Evolutionary conservation across 2,113 vertebrate genomes (phyloP).

Genomic region (Chloropsis cyanopogon): DNA sequence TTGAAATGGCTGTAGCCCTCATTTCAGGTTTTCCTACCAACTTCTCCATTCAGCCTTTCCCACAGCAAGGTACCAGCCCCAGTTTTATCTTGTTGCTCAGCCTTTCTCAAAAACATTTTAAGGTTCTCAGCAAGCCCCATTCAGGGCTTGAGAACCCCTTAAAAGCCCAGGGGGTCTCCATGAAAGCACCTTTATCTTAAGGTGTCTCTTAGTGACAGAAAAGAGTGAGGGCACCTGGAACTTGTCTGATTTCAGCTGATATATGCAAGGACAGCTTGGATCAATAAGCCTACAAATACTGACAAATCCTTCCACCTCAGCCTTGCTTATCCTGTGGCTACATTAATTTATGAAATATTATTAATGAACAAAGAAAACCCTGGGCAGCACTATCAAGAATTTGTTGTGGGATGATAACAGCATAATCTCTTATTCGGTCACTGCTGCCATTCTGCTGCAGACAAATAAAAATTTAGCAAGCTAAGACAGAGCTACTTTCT

Average conservation of each 20-base stretch:
- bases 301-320: not conserved
- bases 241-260: not conserved
- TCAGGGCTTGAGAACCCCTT: not conserved
- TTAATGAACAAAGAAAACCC: not conserved
- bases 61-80: not conserved
- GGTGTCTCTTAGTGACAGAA: not conserved
- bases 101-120: not conserved
- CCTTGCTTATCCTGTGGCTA: not conserved
- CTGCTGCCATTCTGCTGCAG: constrained; percentile 6
- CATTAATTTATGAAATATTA: not conserved
- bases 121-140: not conserved
- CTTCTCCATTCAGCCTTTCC: not conserved
- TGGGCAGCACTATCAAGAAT: not conserved
- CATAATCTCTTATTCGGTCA: constrained; percentile 12
- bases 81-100: not conserved
- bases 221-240: not conserved
- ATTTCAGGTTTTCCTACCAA: not conserved
- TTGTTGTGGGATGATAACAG: not conserved
- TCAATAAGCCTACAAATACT: not conserved
- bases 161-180: not conserved
- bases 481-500: not conserved
- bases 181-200: not conserved
- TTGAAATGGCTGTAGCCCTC: not conserved
- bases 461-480: constrained; percentile 1
- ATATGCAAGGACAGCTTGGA: not conserved